These are phyloP conservation scores for Mesorhabditis spiculigera DNA, from an alignment of 2,888 invertebrate genomes.

Conservation along the genomic window DNA sequence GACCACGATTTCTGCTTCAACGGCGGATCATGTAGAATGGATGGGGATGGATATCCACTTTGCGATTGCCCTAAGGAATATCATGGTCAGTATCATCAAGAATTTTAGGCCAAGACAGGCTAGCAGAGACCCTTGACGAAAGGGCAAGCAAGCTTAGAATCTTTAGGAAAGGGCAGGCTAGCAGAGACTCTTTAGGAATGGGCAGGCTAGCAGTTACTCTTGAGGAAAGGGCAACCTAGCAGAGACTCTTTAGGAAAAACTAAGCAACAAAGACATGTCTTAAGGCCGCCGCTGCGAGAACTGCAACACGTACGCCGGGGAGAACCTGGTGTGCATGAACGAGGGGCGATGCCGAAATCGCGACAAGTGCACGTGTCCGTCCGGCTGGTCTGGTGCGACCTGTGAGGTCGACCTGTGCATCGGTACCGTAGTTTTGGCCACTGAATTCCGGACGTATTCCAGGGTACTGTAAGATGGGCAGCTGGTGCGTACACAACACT, in stretches of 20 bases:
- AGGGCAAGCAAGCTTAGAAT: not conserved
- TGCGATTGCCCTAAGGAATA: too few species aligned
- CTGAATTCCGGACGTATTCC: not conserved
- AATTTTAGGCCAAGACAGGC: too few species aligned
- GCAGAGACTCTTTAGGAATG: not conserved
- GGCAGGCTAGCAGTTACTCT: not conserved
- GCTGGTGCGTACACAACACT: not conserved
- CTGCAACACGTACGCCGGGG: constrained; percentile 21
- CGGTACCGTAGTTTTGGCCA: constrained; percentile 7
- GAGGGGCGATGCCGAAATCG: constrained; percentile 17
- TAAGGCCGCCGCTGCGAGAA: constrained; percentile 41
- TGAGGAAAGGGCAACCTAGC: not conserved
- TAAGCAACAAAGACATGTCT: constrained; percentile 9
- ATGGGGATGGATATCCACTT: constrained; percentile 35
- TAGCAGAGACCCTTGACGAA: too few species aligned
- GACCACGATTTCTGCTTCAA: constrained; percentile 63
- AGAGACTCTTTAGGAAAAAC: constrained; percentile 34
- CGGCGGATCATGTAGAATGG: constrained; percentile 67
- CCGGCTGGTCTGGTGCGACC: constrained; percentile 52
- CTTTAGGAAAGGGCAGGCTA: not conserved
- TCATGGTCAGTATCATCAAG: too few species aligned
- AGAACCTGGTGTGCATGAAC: constrained; percentile 16
- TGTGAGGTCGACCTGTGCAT: constrained; percentile 23
- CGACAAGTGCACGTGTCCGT: constrained; percentile 65
- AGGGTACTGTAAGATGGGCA: constrained; percentile 5